These are phyloP conservation scores for Papilio xuthus DNA, from an alignment of 1,140 invertebrate species.

Conservation along the genomic window DNA sequence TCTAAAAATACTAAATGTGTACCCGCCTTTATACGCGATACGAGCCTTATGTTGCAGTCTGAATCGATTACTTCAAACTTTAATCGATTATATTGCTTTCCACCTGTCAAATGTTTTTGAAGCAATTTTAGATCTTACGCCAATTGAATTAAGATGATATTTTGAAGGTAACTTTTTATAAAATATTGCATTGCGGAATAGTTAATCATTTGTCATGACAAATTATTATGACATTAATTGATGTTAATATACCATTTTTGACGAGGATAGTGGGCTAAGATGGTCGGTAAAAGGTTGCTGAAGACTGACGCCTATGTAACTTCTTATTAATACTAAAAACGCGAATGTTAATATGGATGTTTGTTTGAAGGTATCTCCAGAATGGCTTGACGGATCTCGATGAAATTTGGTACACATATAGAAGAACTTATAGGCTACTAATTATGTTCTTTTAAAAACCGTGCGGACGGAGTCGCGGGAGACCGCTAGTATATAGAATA, in stretches of 20 bases:
- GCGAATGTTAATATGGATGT: no score
- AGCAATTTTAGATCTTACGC: neutral
- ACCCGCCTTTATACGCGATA: constrained; percentile 51
- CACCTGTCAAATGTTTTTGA: constrained; percentile 11
- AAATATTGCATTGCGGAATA: neutral
- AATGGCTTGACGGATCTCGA: no score
- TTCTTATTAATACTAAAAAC: no score
- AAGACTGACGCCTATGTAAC: neutral
- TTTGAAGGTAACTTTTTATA: neutral
- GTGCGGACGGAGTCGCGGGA: no score
- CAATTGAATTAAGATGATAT: neutral
- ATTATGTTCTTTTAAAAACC: no score
- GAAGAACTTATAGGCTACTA: no score
- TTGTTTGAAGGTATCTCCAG: no score
- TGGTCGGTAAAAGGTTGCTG: neutral
- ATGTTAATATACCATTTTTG: neutral
- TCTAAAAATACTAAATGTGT: constrained; percentile 69
- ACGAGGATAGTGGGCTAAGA: neutral
- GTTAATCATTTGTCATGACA: neutral
- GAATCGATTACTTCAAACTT: constrained; percentile 8
- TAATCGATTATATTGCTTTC: neutral
- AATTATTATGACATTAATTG: neutral
- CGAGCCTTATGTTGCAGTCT: neutral
- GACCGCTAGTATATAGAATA: no score
- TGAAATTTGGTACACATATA: no score